Conservation (phyloP, 2,888 invertebrate genomes). For the Drosophila tripunctata region DNA sequence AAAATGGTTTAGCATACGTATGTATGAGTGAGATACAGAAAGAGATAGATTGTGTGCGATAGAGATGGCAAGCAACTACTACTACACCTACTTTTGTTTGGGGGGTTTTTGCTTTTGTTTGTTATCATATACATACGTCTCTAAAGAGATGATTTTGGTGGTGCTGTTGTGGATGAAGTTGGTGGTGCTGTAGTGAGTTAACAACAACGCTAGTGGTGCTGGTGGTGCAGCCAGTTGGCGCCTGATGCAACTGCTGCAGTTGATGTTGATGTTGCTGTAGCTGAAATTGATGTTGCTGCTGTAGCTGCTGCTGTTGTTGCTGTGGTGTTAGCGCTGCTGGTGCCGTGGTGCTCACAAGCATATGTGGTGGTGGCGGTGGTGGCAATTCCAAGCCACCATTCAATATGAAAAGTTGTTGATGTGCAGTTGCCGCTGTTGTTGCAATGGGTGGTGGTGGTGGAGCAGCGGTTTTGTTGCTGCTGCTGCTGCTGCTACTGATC, state of each 20-base stretch:
- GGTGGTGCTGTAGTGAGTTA: slow-evolving; percentile 84
- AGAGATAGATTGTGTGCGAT: not conserved
- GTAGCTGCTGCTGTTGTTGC: slow-evolving; percentile 44
- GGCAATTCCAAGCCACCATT: slow-evolving; percentile 65
- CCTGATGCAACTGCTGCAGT: slow-evolving; percentile 64
- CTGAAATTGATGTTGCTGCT: slow-evolving; percentile 48
- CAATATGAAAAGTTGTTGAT: slow-evolving; percentile 72
- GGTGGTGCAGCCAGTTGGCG: slow-evolving; percentile 77
- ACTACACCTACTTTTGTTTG: slow-evolving; percentile 11
- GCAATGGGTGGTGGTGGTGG: slow-evolving; percentile 41
- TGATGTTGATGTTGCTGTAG: slow-evolving; percentile 49
- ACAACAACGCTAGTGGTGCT: slow-evolving; percentile 84
- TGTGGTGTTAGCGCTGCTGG: slow-evolving; percentile 27
- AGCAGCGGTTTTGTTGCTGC: slow-evolving; percentile 23
- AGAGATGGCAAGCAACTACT: slow-evolving; percentile 22
- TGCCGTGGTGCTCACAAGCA: slow-evolving; percentile 57
- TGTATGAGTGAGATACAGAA: slow-evolving; percentile 10
- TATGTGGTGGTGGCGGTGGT: slow-evolving; percentile 31
- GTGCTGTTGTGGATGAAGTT: slow-evolving; percentile 84
- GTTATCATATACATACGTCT: slow-evolving; percentile 84
- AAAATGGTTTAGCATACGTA: slow-evolving; percentile 33
- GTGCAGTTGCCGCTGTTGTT: slow-evolving; percentile 43
- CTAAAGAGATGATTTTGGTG: slow-evolving; percentile 85
- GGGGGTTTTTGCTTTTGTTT: slow-evolving; percentile 10
- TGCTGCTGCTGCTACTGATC: slow-evolving; percentile 20